Percentiles rank a stretch among this genome's conserved stretches.
Conservation (phyloP, 2,888 invertebrate genomes). For the Morpho deidamia region DNA sequence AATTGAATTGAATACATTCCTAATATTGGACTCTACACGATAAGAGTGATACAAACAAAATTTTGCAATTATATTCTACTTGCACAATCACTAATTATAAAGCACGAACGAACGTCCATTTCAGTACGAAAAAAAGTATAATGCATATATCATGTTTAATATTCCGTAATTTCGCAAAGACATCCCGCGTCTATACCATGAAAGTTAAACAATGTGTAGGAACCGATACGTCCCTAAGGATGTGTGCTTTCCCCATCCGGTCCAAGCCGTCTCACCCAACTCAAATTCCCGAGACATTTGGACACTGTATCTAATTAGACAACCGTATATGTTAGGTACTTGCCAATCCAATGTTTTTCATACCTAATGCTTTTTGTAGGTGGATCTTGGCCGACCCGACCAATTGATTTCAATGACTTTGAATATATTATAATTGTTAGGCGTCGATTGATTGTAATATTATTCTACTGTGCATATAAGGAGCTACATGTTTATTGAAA, state of each 20-base stretch:
- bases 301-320: slow-evolving; percentile 45
- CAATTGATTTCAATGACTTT: slow-evolving; percentile 7
- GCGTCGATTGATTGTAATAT: background rate
- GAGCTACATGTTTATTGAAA: too few relatives aligned
- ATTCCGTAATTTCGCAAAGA: background rate
- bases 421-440: slow-evolving; percentile 2
- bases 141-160: too few relatives aligned
- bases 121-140: too few relatives aligned
- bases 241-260: slow-evolving; percentile 7
- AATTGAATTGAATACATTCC: too few relatives aligned
- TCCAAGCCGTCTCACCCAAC: slow-evolving; percentile 39
- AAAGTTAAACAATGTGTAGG: slow-evolving; percentile 10
- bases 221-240: slow-evolving; percentile 9
- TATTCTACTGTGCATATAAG: too few relatives aligned
- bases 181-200: background rate
- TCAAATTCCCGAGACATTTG: slow-evolving; percentile 43
- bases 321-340: slow-evolving; percentile 12
- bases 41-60: too few relatives aligned
- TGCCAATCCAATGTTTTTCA: slow-evolving; percentile 9
- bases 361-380: slow-evolving; percentile 4
- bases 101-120: too few relatives aligned
- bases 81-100: too few relatives aligned
- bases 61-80: too few relatives aligned
- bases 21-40: too few relatives aligned
- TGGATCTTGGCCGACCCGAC: background rate